Evolutionary conservation across 2,797 vertebrate species (phyloP), one percentile per base, ranked within the genome.

Genomic region (Hybognathus amarus): DNA sequence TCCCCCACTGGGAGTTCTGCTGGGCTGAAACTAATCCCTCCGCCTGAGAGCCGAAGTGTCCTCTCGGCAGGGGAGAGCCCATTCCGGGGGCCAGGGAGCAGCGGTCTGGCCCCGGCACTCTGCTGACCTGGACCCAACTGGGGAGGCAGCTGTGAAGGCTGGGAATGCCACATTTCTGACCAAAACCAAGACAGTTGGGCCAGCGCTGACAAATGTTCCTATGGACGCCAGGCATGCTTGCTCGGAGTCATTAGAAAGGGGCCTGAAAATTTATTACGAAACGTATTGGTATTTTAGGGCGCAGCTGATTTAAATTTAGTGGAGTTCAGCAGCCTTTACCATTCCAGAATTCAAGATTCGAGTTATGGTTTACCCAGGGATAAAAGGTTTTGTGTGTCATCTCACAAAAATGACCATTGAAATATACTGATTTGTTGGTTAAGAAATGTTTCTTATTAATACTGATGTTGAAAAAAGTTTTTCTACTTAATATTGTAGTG

Each of bases 221-320:
- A 40, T 4, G 68, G 77, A 63, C 61, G 22, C 71, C 83, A 73
- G 38, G 63, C 83, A 83, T 80, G 80, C 83, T 80, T 47, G 20
- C 63, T 78, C n/a, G 27, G 36, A 71, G 89, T 92, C 91, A 92
- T 93, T 93, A 93, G 90, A 91, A 81, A 86, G 86, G 88, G 88
- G 90, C 91, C 87, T 92, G 93, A 87, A 92, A 93, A 94, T 95
- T 89, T 94, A 95, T 93, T 92, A 92, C 92, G 89, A 92, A 92
- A 94, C 93, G 90, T 94, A 94, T 93, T 93, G 93, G 94, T 92
- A 94, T 94, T 94, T 94, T 91, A 94, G 92, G 92, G 92, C 77
- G 91, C 93, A 93, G 93, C 93, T 92, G 90, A 94, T 91, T 92
- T 90, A 87, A 92, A 92, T 94, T 94, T 94, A 91, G 89, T 89